phyloP scores from a whole-genome alignment of 2,113 vertebrate species.

The Plecturocebus donacophilus region DNA sequence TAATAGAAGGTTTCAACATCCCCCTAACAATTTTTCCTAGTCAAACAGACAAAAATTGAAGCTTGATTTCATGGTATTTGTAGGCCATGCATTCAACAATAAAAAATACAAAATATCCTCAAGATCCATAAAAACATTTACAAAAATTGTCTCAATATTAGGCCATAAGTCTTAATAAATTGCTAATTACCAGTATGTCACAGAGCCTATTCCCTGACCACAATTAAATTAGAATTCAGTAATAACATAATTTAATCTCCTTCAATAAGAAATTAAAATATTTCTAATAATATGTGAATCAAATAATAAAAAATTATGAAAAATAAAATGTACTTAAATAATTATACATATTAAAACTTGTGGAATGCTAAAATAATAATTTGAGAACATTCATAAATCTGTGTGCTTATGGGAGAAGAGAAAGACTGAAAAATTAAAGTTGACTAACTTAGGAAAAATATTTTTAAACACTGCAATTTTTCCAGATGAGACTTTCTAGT shows the following conservation, averaged over 20 bases:
- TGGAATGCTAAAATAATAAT: not conserved
- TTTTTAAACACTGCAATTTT: not conserved
- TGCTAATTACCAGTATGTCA: not conserved
- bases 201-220: not conserved
- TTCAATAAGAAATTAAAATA: not conserved
- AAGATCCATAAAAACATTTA: not conserved
- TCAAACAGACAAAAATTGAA: not conserved
- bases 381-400: not conserved
- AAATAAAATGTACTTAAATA: constrained; percentile 45
- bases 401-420: not conserved
- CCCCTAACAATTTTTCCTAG: not conserved
- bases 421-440: not conserved
- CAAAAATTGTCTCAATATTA: not conserved
- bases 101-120: not conserved
- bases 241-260: not conserved
- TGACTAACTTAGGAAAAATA: constrained; percentile 5
- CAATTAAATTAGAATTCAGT: not conserved
- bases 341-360: not conserved
- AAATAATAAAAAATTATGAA: constrained; percentile 18
- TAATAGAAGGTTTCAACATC: not conserved
- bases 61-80: not conserved
- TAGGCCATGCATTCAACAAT: not conserved
- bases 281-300: not conserved
- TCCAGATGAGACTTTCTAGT: constrained; percentile 18
- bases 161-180: not conserved